phyloP scores from a whole-genome alignment of 2,888 invertebrate species.

The Thalpophila matura region DNA sequence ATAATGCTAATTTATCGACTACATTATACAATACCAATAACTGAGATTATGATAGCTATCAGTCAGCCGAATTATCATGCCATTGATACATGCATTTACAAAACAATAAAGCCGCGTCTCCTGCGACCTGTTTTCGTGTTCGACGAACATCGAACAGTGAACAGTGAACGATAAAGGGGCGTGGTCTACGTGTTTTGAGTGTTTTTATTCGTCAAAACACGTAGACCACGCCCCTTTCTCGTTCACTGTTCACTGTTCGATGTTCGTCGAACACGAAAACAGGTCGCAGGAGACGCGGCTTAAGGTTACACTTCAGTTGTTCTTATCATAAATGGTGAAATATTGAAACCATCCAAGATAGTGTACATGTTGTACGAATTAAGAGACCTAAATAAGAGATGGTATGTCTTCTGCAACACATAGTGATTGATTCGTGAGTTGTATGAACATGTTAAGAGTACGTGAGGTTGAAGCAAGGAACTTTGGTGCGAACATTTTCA shows the following conservation, averaged over 20 bases:
- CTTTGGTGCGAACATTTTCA: conserved; percentile 80
- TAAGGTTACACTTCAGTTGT: conserved; percentile 32
- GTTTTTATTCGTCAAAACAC: too few relatives aligned
- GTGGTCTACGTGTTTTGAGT: too few relatives aligned
- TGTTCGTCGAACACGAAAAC: too few relatives aligned
- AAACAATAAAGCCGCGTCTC: too few relatives aligned
- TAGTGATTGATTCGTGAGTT: conserved; percentile 22
- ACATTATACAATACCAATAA: conserved; percentile 29
- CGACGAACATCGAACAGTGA: too few relatives aligned
- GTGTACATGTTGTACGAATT: conserved; percentile 24
- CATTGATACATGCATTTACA: conserved; percentile 53
- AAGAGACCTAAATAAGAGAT: conserved; percentile 48
- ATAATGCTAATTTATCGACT: conserved; percentile 10
- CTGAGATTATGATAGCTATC: conserved; percentile 42
- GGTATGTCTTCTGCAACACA: conserved; percentile 48
- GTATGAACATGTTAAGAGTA: conserved; percentile 13
- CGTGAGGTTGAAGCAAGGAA: conserved; percentile 47
- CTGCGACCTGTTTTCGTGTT: too few relatives aligned
- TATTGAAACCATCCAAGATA: conserved; percentile 41
- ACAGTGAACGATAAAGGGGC: too few relatives aligned
- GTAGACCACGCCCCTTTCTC: too few relatives aligned
- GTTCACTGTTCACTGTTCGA: too few relatives aligned
- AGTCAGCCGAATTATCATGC: conserved; percentile 7
- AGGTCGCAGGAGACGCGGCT: too few relatives aligned
- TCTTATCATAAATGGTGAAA: conserved; percentile 18